Evolutionary conservation across 2,113 vertebrate species (phyloP).

Genomic region (Piprites chloris): DNA sequence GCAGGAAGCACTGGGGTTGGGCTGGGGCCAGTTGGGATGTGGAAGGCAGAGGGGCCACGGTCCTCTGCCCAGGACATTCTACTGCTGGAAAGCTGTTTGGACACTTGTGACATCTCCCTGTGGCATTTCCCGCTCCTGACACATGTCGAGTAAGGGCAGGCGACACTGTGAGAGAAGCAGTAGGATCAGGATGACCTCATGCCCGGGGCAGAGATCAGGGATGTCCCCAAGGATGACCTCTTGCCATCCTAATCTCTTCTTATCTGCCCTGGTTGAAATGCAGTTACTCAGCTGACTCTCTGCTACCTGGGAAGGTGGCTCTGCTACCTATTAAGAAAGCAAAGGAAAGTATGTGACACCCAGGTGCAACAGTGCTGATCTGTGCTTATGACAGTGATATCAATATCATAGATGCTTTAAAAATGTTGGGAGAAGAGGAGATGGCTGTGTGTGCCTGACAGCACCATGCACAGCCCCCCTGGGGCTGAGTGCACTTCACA

Average conservation of each 20-base stretch:
- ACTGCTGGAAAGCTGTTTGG: background rate
- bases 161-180: background rate
- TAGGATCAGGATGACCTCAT: background rate
- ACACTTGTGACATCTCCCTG: fast-evolving
- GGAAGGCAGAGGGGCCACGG: fast-evolving
- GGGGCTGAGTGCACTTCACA: background rate
- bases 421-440: background rate
- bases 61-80: fast-evolving
- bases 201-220: background rate
- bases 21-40: background rate
- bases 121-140: background rate
- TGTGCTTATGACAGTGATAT: background rate
- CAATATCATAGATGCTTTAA: background rate
- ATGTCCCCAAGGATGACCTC: slow-evolving; percentile 13
- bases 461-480: background rate
- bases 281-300: background rate
- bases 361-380: background rate
- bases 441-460: background rate
- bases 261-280: slow-evolving; percentile 23
- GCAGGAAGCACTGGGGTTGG: fast-evolving
- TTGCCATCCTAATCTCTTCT: slow-evolving; percentile 35
- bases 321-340: background rate
- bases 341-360: background rate
- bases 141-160: background rate
- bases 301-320: background rate